These are phyloP conservation scores for Drosophila orosa DNA, from an alignment of 1,140 invertebrate genomes.

Conservation along the genomic window DNA sequence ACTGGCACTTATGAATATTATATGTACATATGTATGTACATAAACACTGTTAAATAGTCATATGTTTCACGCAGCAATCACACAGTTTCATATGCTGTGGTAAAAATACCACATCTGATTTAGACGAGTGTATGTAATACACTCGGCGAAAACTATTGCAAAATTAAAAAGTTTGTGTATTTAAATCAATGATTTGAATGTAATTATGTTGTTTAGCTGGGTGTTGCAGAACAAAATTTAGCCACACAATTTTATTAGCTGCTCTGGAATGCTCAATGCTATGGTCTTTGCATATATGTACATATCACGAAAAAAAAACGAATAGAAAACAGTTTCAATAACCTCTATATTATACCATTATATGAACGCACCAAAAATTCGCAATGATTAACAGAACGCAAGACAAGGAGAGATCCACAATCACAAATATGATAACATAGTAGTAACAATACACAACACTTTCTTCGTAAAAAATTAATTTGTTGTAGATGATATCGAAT, in stretches of 20 bases:
- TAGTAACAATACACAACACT: conserved; percentile 43
- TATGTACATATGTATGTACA: background rate
- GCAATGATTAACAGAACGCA: conserved; percentile 32
- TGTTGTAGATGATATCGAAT: conserved; percentile 46
- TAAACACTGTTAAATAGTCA: conserved; percentile 26
- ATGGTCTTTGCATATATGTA: conserved; percentile 18
- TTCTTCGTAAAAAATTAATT: conserved; percentile 42
- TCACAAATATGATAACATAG: conserved; percentile 46
- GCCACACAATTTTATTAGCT: conserved; percentile 1
- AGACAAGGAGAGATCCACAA: conserved; percentile 40
- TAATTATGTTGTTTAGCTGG: background rate
- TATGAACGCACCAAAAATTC: conserved; percentile 33
- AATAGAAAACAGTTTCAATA: conserved; percentile 6
- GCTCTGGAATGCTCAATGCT: conserved; percentile 23
- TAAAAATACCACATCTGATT: conserved; percentile 44
- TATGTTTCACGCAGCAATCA: conserved; percentile 23
- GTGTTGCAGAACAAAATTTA: background rate
- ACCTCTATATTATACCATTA: background rate
- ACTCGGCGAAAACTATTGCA: conserved; percentile 11
- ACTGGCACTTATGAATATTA: background rate
- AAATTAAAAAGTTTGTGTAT: background rate
- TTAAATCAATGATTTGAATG: background rate
- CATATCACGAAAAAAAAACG: conserved; percentile 18
- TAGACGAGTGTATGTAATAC: conserved; percentile 37
- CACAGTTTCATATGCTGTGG: conserved; percentile 16